phyloP scores from a whole-genome alignment of 1,140 invertebrate genomes.

The Sinonovacula constricta region DNA sequence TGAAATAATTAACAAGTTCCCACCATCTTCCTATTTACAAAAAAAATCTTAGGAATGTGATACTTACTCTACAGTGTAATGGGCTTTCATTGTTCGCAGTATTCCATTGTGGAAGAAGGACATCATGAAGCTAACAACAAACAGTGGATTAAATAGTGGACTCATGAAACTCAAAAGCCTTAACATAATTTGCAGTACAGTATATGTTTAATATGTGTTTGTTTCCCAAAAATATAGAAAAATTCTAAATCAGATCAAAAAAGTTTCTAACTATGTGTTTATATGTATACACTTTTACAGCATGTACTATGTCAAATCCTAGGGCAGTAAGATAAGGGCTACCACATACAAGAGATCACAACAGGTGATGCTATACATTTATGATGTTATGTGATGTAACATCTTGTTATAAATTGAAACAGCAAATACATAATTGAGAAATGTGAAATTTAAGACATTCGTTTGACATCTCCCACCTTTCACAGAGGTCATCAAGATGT shows the following conservation, averaged over 20 bases:
- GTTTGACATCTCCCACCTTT: constrained; percentile 82
- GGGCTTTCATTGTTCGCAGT: constrained; percentile 89
- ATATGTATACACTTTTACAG: not conserved
- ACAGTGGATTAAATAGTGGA: not conserved
- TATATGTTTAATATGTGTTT: no score
- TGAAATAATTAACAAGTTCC: no score
- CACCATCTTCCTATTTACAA: no score
- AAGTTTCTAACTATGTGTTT: not conserved
- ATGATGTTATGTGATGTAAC: no score
- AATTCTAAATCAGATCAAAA: no score
- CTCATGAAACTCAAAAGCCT: not conserved
- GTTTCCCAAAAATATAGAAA: no score
- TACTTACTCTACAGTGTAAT: constrained; percentile 84
- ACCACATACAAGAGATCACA: no score
- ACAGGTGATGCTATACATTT: no score
- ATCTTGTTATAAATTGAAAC: no score
- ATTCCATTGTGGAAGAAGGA: constrained; percentile 90
- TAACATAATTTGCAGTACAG: not conserved
- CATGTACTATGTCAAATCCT: not conserved
- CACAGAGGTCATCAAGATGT: constrained; percentile 90
- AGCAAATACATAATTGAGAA: no score
- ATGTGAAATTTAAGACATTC: no score
- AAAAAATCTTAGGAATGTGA: no score
- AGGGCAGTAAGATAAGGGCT: not conserved
- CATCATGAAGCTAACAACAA: constrained; percentile 84